Evolutionary conservation across 2,113 vertebrate genomes (phyloP).

Genomic region (Archilochus colubris): DNA sequence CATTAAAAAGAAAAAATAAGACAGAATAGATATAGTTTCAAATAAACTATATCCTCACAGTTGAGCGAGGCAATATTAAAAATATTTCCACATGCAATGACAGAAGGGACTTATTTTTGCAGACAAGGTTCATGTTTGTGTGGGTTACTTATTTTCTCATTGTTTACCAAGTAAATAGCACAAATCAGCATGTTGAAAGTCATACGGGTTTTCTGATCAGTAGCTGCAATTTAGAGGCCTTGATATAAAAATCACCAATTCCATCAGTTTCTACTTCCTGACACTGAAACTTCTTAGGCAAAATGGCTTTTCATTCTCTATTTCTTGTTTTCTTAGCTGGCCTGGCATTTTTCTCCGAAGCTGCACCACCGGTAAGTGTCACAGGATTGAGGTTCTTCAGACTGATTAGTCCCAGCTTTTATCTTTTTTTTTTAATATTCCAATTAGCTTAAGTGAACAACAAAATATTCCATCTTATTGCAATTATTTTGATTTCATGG

Average conservation of each 20-base stretch:
- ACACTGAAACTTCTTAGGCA: not conserved
- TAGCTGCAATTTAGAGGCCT: not conserved
- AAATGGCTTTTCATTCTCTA: conserved; percentile 67
- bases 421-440: not conserved
- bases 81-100: conserved; percentile 10
- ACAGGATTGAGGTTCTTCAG: not conserved
- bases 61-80: conserved; percentile 9
- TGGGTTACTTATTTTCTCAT: conserved; percentile 80
- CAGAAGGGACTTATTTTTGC: conserved; percentile 47
- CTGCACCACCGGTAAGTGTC: conserved; percentile 74
- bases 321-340: conserved; percentile 66
- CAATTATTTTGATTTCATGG: not conserved
- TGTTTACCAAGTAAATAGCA: conserved; percentile 81
- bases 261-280: not conserved
- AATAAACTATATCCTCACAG: not conserved
- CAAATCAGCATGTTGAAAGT: conserved; percentile 70
- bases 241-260: conserved; percentile 74
- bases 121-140: conserved; percentile 81
- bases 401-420: not conserved
- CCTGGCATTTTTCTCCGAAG: conserved; percentile 59
- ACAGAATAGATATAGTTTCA: not conserved
- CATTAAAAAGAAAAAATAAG: not conserved
- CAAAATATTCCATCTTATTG: not conserved
- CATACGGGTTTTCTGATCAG: conserved; percentile 58
- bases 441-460: not conserved